Base-by-base conservation (phyloP, 2,113 vertebrate species). In the Pavo muticus region DNA sequence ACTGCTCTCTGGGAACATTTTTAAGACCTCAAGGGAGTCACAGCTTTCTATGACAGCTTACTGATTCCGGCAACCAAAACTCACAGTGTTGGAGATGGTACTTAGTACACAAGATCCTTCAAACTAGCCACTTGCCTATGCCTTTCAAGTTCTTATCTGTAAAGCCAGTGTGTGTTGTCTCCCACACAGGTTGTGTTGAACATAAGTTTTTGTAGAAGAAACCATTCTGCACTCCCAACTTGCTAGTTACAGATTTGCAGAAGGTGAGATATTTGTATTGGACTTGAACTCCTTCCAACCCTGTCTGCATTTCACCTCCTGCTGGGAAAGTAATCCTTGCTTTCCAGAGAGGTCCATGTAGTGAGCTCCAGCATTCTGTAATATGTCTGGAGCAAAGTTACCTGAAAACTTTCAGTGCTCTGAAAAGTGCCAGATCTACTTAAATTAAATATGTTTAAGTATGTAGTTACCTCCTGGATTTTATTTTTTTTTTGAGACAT, bases 371-470 rank as follows among this genome's bases (percentile, higher is more conserved):
- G 39, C 23, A 40, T 74, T 52, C 52, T 70, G 23, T 30, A 87
- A 76, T 29, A 20, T 18, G 18, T 30, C 52, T 77, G 50, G n/a
- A 73, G 57, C 25, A 82, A 56, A 37, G 30, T 35, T 48, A 73
- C 21, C 23, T 42, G 39, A 73, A 87, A 77, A 15, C 45, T 83
- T 92, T 60, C 35, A 42, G 0, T 54, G n/a, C 27, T 69, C 25
- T 64, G 45, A 93, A 54, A 89, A 40, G 20, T 50, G 21, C 73
- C 42, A 83, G 8, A 71, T 15, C 14, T 80, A 45, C 42, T 74
- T 77, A 50, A 75, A 63, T 61, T 73, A 89, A 45, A 67, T 40
- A 16, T 24, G 50, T 71, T 84, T 86, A 79, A 94, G 82, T n/a
- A 5, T 17, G 21, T 42, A 59, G n/a, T 71, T 0, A 1, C 24